A percentile compares a stretch with the other conserved stretches of the same genome.
Evolutionary conservation across 2,888 invertebrate species (phyloP).

Genomic region (Crepidodera aurea): DNA sequence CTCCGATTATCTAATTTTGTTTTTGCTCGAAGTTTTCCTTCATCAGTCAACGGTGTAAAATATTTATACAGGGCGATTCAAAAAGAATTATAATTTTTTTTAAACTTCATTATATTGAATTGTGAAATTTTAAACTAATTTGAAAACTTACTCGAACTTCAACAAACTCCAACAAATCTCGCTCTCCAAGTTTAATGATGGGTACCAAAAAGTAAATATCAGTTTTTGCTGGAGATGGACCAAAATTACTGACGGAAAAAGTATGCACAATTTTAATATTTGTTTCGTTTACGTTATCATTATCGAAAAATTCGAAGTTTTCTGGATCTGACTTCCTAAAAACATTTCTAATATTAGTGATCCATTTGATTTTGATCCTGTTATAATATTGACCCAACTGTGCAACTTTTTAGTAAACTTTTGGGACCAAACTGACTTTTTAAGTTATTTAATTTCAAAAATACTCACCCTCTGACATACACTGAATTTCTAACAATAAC

Average conservation of each 20-base stretch:
- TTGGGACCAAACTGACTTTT: too few species aligned
- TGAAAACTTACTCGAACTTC: neutral
- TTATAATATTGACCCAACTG: too few species aligned
- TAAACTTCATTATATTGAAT: too few species aligned
- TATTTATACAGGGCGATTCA: too few species aligned
- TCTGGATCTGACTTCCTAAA: neutral
- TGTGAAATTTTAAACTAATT: too few species aligned
- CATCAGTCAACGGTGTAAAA: too few species aligned
- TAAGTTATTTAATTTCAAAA: neutral
- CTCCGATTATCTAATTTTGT: too few species aligned
- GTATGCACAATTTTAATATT: neutral
- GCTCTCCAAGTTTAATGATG: neutral
- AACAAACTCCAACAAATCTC: neutral
- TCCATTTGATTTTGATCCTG: too few species aligned
- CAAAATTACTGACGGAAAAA: neutral
- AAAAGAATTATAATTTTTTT: too few species aligned
- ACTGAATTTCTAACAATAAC: slow-evolving; percentile 37
- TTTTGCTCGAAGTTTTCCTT: too few species aligned
- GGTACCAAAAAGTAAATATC: slow-evolving; percentile 2
- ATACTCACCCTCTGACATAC: slow-evolving; percentile 43
- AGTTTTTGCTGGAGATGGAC: neutral
- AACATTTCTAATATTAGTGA: neutral
- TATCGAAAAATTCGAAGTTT: neutral
- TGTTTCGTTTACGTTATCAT: neutral
- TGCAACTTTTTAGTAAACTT: too few species aligned